Evolutionary conservation across 2,113 vertebrate species (phyloP).

Genomic region (Grallaria varia): DNA sequence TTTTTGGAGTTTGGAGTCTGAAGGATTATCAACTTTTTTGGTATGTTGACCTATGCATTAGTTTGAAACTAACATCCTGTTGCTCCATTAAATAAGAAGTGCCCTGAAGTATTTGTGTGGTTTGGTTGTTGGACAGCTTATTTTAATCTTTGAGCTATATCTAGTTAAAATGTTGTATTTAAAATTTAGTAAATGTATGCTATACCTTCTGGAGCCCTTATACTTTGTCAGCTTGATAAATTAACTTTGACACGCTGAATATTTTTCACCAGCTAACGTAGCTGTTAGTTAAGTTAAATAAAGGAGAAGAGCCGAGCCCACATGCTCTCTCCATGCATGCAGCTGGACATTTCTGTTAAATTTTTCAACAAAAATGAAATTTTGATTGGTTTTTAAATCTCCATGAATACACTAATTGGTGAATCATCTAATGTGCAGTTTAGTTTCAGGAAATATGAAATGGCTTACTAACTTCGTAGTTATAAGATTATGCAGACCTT

Average conservation of each 20-base stretch:
- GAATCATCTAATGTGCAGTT: constrained; percentile 64
- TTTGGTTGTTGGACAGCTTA: constrained; percentile 21
- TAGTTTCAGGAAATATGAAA: constrained; percentile 64
- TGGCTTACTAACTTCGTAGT: constrained; percentile 39
- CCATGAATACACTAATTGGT: constrained; percentile 64
- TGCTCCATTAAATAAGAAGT: not conserved
- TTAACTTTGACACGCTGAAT: constrained; percentile 68
- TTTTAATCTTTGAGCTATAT: constrained; percentile 56
- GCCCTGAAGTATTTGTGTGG: not conserved
- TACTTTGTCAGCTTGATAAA: constrained; percentile 68
- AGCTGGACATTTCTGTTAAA: constrained; percentile 62
- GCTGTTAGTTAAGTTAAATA: constrained; percentile 61
- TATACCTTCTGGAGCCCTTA: constrained; percentile 65
- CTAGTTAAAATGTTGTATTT: constrained; percentile 60
- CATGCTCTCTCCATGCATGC: constrained; percentile 43
- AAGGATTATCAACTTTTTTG: not conserved
- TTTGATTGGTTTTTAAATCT: constrained; percentile 63
- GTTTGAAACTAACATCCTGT: not conserved
- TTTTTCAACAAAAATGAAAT: constrained; percentile 54
- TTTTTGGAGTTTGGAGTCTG: not conserved
- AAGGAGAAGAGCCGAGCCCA: constrained; percentile 60
- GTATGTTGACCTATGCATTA: not conserved
- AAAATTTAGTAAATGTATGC: constrained; percentile 64
- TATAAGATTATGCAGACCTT: constrained; percentile 58
- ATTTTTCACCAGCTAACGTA: constrained; percentile 61